Conservation (phyloP, 2,113 vertebrate genomes). For the Corythaixoides concolor region DNA sequence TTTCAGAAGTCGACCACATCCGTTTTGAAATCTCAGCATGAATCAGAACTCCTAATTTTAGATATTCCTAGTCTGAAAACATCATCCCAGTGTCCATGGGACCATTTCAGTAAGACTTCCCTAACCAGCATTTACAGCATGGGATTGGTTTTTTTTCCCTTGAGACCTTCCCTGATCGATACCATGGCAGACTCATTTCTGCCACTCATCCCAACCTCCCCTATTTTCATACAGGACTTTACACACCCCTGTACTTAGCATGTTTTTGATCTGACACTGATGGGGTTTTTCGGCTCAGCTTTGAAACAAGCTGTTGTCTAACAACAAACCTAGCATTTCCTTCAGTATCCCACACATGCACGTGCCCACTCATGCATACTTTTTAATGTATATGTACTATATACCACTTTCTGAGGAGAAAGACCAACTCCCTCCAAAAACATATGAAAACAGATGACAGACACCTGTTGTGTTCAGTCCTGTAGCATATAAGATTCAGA, state of each 20-base stretch:
- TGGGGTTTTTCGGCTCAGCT: neutral
- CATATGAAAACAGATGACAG: neutral
- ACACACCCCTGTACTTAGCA: neutral
- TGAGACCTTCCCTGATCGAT: neutral
- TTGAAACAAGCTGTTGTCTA: neutral
- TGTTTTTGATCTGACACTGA: neutral
- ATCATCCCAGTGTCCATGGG: neutral
- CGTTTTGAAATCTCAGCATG: neutral
- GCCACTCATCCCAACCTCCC: neutral
- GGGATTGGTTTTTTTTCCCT: rapidly evolving
- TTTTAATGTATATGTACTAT: neutral
- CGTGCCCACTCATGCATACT: neutral
- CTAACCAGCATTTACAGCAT: neutral
- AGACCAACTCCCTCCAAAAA: neutral
- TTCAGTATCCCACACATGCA: neutral
- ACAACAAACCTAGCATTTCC: neutral
- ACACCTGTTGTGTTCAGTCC: constrained; percentile 15
- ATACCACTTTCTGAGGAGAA: neutral
- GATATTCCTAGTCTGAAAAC: neutral
- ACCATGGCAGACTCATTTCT: neutral
- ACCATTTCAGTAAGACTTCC: neutral
- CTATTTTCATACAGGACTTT: neutral
- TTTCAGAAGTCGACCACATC: neutral
- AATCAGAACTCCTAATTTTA: neutral
- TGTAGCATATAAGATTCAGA: neutral